Percentiles rank a stretch among this genome's conserved stretches.
Evolutionary conservation across 2,797 vertebrate species (phyloP).

Genomic region (Cetoscarus ocellatus): DNA sequence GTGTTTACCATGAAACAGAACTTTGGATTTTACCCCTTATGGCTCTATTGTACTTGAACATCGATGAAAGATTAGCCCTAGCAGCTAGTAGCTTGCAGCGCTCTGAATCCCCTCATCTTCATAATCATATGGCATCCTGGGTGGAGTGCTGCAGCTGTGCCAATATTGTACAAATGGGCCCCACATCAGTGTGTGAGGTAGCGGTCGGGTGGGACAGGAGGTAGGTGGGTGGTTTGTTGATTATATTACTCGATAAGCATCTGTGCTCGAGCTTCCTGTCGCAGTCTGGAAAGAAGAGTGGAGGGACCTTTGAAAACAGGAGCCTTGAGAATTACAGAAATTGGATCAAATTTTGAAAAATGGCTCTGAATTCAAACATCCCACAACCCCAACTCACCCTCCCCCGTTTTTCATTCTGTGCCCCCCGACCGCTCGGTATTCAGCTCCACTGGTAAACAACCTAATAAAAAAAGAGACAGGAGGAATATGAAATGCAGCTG

Average conservation of each 20-base stretch:
- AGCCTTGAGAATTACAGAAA: slow-evolving; percentile 78
- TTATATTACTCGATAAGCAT: slow-evolving; percentile 65
- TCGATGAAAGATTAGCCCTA: not conserved
- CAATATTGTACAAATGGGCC: slow-evolving; percentile 65
- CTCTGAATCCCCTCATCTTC: slow-evolving; percentile 79
- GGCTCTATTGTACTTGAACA: not conserved
- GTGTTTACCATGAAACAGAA: too few species aligned
- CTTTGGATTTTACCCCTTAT: not conserved
- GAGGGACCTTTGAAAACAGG: slow-evolving; percentile 70
- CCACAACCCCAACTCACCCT: not conserved
- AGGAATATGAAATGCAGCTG: slow-evolving; percentile 53
- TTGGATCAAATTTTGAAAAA: slow-evolving; percentile 83
- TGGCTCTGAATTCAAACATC: slow-evolving; percentile 59
- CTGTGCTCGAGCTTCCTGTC: slow-evolving; percentile 30
- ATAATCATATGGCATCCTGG: slow-evolving; percentile 77
- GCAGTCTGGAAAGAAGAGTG: slow-evolving; percentile 46
- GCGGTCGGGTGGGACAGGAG: not conserved
- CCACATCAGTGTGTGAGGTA: slow-evolving; percentile 27
- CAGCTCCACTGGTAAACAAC: slow-evolving; percentile 64
- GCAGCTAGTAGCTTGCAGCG: slow-evolving; percentile 71
- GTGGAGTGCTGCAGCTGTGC: slow-evolving; percentile 67
- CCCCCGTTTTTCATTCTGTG: slow-evolving; percentile 32
- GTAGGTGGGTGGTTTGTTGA: slow-evolving; percentile 49
- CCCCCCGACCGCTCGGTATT: slow-evolving; percentile 47
- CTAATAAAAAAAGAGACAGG: slow-evolving; percentile 55